Conservation (phyloP, 2,888 invertebrate genomes). For the Drosophila neotestacea region DNA sequence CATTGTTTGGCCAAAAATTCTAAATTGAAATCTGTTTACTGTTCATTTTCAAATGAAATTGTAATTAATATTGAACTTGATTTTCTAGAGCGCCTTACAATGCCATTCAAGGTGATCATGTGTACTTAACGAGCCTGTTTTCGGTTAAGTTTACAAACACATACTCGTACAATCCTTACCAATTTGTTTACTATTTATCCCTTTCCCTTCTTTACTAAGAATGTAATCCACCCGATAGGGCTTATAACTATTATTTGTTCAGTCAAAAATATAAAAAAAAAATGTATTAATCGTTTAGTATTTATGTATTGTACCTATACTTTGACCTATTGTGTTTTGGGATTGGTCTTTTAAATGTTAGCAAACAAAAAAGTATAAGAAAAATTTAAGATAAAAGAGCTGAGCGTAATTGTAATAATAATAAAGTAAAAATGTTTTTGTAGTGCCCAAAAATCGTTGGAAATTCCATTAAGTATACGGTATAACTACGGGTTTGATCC, state of each 20-base stretch:
- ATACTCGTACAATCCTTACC: slow-evolving; percentile 63
- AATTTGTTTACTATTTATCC: slow-evolving; percentile 29
- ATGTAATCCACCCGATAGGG: slow-evolving; percentile 1
- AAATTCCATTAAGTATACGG: slow-evolving; percentile 50
- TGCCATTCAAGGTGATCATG: slow-evolving; percentile 41
- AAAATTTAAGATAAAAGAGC: slow-evolving; percentile 3
- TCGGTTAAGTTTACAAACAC: slow-evolving; percentile 56
- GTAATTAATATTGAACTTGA: slow-evolving; percentile 2
- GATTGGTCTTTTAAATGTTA: slow-evolving; percentile 44
- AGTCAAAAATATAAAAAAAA: slow-evolving; percentile 26
- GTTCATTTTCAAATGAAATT: slow-evolving; percentile 5
- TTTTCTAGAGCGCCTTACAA: slow-evolving; percentile 51
- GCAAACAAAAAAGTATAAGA: slow-evolving; percentile 2
- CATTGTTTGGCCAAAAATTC: not conserved
- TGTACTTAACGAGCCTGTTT: slow-evolving; percentile 63
- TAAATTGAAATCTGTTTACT: not conserved
- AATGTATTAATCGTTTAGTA: slow-evolving; percentile 71
- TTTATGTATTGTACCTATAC: slow-evolving; percentile 55
- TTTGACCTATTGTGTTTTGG: slow-evolving; percentile 27
- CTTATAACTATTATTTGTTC: slow-evolving; percentile 21
- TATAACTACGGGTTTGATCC: slow-evolving; percentile 28
- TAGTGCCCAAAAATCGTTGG: slow-evolving; percentile 61
- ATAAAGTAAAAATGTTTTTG: slow-evolving; percentile 63
- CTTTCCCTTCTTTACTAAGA: not conserved
- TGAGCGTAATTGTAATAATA: slow-evolving; percentile 37